Evolutionary conservation across 2,888 invertebrate genomes (phyloP).

Genomic region (Lutraria lutraria): DNA sequence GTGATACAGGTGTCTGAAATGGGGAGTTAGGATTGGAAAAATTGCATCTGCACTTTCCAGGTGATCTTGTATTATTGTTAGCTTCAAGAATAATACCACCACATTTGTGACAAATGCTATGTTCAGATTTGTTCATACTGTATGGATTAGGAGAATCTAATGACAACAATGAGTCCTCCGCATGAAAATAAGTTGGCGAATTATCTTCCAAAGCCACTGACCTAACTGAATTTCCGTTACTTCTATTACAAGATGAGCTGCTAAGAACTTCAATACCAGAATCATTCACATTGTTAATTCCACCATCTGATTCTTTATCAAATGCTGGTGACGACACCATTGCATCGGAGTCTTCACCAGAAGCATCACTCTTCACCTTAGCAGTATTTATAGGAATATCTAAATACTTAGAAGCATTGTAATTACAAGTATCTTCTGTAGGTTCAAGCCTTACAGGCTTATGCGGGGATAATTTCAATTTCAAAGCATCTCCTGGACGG

Average conservation of each 20-base stretch:
- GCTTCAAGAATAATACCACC: conserved; percentile 67
- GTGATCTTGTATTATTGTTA: conserved; percentile 68
- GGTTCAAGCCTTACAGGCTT: conserved; percentile 62
- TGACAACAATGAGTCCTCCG: conserved; percentile 65
- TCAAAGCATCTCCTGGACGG: conserved; percentile 54
- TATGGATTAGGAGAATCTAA: conserved; percentile 64
- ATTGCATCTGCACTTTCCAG: conserved; percentile 63
- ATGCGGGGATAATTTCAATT: conserved; percentile 64
- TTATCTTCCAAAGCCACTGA: conserved; percentile 66
- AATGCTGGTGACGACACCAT: conserved; percentile 52
- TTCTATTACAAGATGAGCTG: conserved; percentile 67
- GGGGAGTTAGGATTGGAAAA: conserved; percentile 58
- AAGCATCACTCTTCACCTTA: conserved; percentile 46
- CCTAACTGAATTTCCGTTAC: conserved; percentile 68
- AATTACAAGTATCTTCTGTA: conserved; percentile 48
- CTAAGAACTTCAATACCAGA: conserved; percentile 70
- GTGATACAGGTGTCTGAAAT: conserved; percentile 54
- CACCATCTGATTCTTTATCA: conserved; percentile 63
- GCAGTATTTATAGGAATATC: conserved; percentile 42
- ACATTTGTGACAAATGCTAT: conserved; percentile 66
- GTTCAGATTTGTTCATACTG: conserved; percentile 54
- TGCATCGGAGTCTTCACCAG: conserved; percentile 58
- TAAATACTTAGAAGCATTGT: conserved; percentile 52
- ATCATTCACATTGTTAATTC: conserved; percentile 64
- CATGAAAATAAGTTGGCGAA: conserved; percentile 64